These are phyloP conservation scores for Macropodus opercularis DNA, from an alignment of 2,797 vertebrate species.

Conservation along the genomic window DNA sequence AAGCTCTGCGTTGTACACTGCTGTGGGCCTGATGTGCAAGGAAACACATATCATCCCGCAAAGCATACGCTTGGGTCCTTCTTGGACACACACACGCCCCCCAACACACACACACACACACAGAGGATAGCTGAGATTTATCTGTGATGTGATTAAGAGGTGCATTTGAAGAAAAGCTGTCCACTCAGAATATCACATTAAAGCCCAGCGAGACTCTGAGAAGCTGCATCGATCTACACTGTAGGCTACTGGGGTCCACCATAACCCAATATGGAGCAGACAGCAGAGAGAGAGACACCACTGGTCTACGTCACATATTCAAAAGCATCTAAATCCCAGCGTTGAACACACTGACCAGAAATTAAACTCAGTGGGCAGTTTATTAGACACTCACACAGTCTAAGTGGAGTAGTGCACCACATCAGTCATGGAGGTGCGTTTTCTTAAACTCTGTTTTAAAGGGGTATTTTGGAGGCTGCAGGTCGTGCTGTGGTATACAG, in stretches of 20 bases:
- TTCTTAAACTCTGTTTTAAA: no score
- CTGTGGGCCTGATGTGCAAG: slow-evolving; percentile 27
- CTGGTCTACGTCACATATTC: slow-evolving; percentile 20
- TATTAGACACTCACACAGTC: not conserved
- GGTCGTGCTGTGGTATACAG: no score
- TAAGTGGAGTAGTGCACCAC: no score
- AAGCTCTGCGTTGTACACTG: slow-evolving; percentile 23
- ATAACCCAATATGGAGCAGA: slow-evolving; percentile 72
- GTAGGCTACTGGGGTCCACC: slow-evolving; percentile 65
- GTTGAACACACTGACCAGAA: not conserved
- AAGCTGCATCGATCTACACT: slow-evolving; percentile 77
- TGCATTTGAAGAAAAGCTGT: slow-evolving; percentile 81
- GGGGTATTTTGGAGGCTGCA: no score
- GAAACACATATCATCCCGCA: slow-evolving; percentile 16
- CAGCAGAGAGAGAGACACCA: slow-evolving; percentile 2
- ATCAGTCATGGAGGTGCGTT: no score
- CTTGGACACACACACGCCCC: slow-evolving; percentile 15
- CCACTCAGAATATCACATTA: slow-evolving; percentile 83
- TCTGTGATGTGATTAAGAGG: slow-evolving; percentile 81
- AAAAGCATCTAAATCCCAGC: slow-evolving; percentile 23
- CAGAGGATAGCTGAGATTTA: slow-evolving; percentile 65
- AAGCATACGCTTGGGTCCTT: slow-evolving; percentile 9
- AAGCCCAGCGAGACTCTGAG: slow-evolving; percentile 69
- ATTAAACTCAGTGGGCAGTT: not conserved
- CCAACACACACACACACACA: slow-evolving; percentile 1